These are phyloP conservation scores for Bombus difficillimus DNA, from an alignment of 1,140 invertebrate species.

Conservation along the genomic window DNA sequence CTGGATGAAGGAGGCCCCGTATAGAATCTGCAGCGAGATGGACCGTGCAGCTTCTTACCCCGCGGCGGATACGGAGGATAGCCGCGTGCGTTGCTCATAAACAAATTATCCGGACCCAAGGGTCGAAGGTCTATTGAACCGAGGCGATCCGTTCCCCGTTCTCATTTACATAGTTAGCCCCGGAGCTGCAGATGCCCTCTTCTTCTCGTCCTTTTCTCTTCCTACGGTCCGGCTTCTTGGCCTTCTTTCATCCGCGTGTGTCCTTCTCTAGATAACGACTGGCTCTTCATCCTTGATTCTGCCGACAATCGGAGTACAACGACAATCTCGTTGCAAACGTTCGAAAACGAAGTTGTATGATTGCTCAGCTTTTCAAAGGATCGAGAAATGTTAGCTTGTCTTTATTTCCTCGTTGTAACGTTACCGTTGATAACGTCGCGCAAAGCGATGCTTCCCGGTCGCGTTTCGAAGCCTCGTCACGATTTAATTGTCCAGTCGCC, in stretches of 20 bases:
- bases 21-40: slow-evolving; percentile 74
- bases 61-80: slow-evolving; percentile 74
- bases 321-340: slow-evolving; percentile 24
- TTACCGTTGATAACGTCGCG: neutral
- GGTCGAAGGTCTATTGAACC: slow-evolving; percentile 83
- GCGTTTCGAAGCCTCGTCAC: neutral
- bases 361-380: neutral
- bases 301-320: slow-evolving; percentile 38
- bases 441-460: neutral
- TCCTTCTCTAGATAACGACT: slow-evolving; percentile 43
- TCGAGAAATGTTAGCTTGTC: neutral
- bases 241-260: slow-evolving; percentile 4
- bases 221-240: neutral
- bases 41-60: slow-evolving; percentile 73
- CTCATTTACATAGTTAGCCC: slow-evolving; percentile 82
- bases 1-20: slow-evolving; percentile 66
- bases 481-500: slow-evolving; percentile 5
- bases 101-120: slow-evolving; percentile 83
- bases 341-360: neutral
- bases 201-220: slow-evolving; percentile 26
- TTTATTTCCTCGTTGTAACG: neutral
- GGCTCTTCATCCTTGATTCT: slow-evolving; percentile 39
- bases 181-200: slow-evolving; percentile 72
- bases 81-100: slow-evolving; percentile 81
- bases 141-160: slow-evolving; percentile 78